Evolutionary conservation across 64 coral and sea anemone species (phyloP), one percentile per base, ranked within the genome.

Genomic region (Montipora sp.): DNA sequence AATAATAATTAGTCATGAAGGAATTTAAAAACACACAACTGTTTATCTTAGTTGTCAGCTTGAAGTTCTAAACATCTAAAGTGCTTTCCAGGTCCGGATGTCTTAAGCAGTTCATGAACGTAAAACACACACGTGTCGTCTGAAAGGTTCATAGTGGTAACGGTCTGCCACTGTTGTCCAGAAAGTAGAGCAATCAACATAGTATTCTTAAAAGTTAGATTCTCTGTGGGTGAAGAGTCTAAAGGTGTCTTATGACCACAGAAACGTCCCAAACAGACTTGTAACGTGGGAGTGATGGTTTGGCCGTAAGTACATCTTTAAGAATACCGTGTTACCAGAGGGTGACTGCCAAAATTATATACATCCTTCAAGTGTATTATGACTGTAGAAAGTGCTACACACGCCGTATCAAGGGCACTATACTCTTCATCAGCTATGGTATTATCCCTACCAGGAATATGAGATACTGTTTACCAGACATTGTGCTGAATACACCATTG

Each of bases 391-490:
- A 24, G 69, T 93, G 46, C 45, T 76, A 77, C 47, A 16, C 87
- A 75, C 88, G 4, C 77, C 5, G 23, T 84, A 93, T 36, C 36
- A 36, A 36, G 36, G 36, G 36, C 36, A 36, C 36, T 36, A 36
- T 36, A 36, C 88, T 93, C 85, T 66, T 5, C 1, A 67, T 90
- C 47, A 70, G 87, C 87, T 66, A 73, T 19, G 24, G 72, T 65
- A 55, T 90, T 95, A 5, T 90, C 80, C 75, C 85, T 94, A 24
- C 93, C 80, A 12, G 93, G 87, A 1, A 88, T 93, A 80, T 93
- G 85, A 48, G 83, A 51, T 18, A 68, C 78, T 8, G 83, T 93
- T 87, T 80, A 46, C 91, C 76, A 88, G 0, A 72, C 44, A 45
- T 91, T 68, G 80, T 87, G 60, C 71, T 77, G 23, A 50, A 79